phyloP scores from a whole-genome alignment of 2,113 vertebrate genomes.

The Cepphus grylle region DNA sequence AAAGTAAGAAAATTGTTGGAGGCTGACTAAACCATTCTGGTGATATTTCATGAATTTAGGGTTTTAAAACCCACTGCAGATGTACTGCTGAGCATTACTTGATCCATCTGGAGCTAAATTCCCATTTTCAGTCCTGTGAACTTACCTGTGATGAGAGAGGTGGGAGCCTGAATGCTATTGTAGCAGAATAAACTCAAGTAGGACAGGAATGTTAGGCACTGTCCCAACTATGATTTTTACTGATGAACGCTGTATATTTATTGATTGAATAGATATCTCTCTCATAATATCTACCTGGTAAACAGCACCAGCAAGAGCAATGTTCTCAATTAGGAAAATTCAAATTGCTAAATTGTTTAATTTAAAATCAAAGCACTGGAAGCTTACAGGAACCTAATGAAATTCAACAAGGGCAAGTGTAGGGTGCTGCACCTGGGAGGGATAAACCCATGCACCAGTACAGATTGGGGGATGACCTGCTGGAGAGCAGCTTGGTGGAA shows the following conservation, averaged over 20 bases:
- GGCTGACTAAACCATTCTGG: not conserved
- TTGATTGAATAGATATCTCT: not conserved
- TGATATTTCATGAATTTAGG: not conserved
- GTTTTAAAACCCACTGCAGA: not conserved
- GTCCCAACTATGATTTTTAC: not conserved
- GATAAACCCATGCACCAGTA: too few species aligned
- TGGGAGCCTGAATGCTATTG: not conserved
- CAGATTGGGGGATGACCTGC: too few species aligned
- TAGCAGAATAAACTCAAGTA: not conserved
- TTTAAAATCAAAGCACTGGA: not conserved
- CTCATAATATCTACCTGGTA: not conserved
- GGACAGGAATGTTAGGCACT: not conserved
- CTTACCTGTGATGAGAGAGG: not conserved
- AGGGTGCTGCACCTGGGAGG: too few species aligned
- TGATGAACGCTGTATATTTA: not conserved
- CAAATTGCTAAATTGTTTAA: not conserved
- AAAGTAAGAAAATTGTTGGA: not conserved
- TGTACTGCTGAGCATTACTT: not conserved
- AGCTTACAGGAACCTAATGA: not conserved
- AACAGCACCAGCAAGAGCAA: not conserved
- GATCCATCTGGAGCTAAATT: not conserved
- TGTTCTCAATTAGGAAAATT: not conserved
- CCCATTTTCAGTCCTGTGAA: not conserved
- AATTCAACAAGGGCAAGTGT: too few species aligned
- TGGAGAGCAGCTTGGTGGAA: too few species aligned